Evolutionary conservation across 2,888 invertebrate species (phyloP).

Genomic region (Phortica magna): DNA sequence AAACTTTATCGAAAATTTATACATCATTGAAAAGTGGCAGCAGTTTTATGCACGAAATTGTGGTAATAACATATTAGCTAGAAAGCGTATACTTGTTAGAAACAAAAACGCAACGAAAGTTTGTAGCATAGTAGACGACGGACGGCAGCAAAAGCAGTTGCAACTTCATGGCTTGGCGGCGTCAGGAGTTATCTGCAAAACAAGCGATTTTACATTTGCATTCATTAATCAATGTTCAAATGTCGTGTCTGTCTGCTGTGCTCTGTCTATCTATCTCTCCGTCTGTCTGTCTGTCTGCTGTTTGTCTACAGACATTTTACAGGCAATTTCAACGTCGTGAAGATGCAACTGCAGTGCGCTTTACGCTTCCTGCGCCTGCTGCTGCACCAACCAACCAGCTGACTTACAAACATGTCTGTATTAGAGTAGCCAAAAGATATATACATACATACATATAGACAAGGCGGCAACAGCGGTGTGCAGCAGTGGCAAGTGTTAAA

Average conservation of each 20-base stretch:
- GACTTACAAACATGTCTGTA: neutral
- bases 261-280: no score
- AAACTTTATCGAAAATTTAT: constrained; percentile 18
- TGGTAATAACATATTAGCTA: neutral
- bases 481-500: constrained; percentile 52
- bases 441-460: neutral
- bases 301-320: neutral
- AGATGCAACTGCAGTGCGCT: constrained; percentile 26
- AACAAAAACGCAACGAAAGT: constrained; percentile 4
- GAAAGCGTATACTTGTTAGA: neutral
- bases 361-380: neutral
- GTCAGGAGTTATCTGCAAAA: constrained; percentile 15
- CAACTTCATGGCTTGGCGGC: neutral
- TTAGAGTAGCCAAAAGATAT: neutral
- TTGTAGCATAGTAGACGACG: neutral
- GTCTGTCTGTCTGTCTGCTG: neutral
- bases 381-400: no score
- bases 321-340: constrained; percentile 23
- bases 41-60: no score
- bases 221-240: constrained; percentile 31
- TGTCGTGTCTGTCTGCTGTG: constrained; percentile 5
- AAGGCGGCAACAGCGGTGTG: constrained; percentile 15
- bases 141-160: neutral
- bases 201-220: constrained; percentile 22
- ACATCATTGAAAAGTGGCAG: constrained; percentile 18